Conservation (phyloP, 30 jellyfish, hydroid and myxozoan species). For the Aurelia sp. region DNA sequence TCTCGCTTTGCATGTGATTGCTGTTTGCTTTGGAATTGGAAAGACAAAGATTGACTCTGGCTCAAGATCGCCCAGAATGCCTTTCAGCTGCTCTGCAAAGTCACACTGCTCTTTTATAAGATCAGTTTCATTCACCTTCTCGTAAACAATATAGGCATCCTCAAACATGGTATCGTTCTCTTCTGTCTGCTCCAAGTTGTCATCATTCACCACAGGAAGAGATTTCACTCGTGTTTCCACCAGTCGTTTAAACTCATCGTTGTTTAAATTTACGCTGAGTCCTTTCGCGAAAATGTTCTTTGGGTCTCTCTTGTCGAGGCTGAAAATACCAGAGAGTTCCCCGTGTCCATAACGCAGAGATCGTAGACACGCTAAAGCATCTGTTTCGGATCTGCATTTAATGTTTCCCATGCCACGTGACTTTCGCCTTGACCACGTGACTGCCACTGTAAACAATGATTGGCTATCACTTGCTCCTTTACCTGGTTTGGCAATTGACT, state of each 20-base stretch:
- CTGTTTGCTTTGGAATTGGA: conserved; percentile 1
- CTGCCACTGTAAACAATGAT: conserved; percentile 7
- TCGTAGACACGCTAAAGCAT: background rate
- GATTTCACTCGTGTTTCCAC: background rate
- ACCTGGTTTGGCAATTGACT: background rate
- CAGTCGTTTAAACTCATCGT: conserved; percentile 20
- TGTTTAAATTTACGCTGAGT: background rate
- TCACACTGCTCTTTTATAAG: conserved; percentile 1
- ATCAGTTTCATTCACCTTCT: background rate
- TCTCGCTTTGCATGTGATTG: conserved; percentile 4
- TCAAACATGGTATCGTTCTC: background rate
- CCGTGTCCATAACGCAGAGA: background rate
- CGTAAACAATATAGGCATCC: conserved; percentile 1
- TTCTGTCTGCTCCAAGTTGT: background rate
- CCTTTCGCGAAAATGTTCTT: background rate
- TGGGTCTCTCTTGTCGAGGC: conserved; percentile 8
- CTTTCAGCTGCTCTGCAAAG: background rate
- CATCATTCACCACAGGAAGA: background rate
- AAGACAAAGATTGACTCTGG: background rate
- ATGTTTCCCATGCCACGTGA: conserved; percentile 27
- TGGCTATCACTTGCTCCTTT: background rate
- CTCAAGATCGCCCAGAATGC: background rate
- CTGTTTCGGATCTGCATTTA: conserved; percentile 1
- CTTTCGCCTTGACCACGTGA: conserved; percentile 34
- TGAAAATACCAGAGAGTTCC: background rate